phyloP scores from a whole-genome alignment of 2,888 invertebrate species.

The Noctua fimbriata region DNA sequence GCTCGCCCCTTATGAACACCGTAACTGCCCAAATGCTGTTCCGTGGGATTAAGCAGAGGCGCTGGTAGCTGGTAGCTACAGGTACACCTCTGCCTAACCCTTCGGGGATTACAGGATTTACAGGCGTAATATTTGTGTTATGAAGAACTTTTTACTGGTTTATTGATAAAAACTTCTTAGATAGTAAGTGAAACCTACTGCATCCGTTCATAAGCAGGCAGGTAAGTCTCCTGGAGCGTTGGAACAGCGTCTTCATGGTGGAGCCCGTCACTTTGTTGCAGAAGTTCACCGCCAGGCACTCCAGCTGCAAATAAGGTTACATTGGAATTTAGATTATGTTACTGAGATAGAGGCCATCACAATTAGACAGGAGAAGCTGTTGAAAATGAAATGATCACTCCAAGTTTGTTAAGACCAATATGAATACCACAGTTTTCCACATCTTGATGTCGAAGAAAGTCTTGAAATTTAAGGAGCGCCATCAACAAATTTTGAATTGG shows the following conservation, averaged over 20 bases:
- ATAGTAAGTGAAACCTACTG: conserved; percentile 90
- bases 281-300: conserved; percentile 99
- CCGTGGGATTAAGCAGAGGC: neutral
- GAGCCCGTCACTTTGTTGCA: conserved; percentile 99
- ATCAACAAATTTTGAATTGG: neutral
- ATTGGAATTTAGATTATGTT: neutral
- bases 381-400: neutral
- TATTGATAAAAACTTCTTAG: neutral
- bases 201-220: conserved; percentile 99
- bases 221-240: conserved; percentile 97
- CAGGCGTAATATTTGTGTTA: neutral
- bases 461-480: neutral
- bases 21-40: neutral
- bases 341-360: neutral
- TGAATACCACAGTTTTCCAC: neutral
- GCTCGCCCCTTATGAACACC: neutral
- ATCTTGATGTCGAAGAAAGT: neutral
- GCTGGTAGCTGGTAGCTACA: too few species aligned
- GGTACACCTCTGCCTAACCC: neutral
- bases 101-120: neutral
- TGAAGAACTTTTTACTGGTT: neutral
- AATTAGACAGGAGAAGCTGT: neutral
- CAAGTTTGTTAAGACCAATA: neutral
- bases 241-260: conserved; percentile 97
- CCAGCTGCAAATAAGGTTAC: conserved; percentile 91